Percentiles rank a stretch among this genome's conserved stretches.
Evolutionary conservation across 2,888 invertebrate genomes (phyloP).

Genomic region (Trissoscelio sp.): DNA sequence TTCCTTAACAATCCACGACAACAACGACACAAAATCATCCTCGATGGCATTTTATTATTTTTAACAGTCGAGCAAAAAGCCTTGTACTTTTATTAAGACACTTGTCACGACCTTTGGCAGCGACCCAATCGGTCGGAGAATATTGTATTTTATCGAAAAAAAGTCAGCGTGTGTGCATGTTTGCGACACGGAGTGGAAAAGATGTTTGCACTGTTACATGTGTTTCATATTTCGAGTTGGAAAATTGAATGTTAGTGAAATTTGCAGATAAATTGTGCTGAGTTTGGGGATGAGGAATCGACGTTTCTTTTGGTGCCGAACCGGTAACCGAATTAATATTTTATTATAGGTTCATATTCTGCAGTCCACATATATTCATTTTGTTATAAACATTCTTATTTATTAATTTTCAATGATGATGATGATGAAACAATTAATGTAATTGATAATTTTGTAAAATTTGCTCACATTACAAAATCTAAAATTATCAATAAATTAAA

Average conservation of each 20-base stretch:
- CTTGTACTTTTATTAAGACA: constrained; percentile 53
- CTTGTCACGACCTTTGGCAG: constrained; percentile 55
- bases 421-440: too few species aligned
- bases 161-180: not conserved
- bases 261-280: constrained; percentile 19
- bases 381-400: too few species aligned
- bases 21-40: constrained; percentile 17
- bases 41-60: constrained; percentile 41
- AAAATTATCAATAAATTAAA: too few species aligned
- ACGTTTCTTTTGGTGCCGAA: too few species aligned
- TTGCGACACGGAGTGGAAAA: constrained; percentile 12
- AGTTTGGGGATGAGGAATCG: not conserved
- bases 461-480: too few species aligned
- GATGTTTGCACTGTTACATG: constrained; percentile 29
- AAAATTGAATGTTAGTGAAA: constrained; percentile 41
- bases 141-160: constrained; percentile 44
- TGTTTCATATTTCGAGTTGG: constrained; percentile 33
- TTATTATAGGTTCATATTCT: too few species aligned
- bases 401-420: too few species aligned
- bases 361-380: too few species aligned
- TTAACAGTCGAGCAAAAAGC: constrained; percentile 39
- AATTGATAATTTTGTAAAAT: too few species aligned
- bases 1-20: constrained; percentile 42
- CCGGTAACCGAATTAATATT: too few species aligned
- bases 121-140: constrained; percentile 45